Evolutionary conservation across 2,797 vertebrate species (phyloP), one percentile per base, ranked within the genome.

Genomic region (Enteromius paludinosus): DNA sequence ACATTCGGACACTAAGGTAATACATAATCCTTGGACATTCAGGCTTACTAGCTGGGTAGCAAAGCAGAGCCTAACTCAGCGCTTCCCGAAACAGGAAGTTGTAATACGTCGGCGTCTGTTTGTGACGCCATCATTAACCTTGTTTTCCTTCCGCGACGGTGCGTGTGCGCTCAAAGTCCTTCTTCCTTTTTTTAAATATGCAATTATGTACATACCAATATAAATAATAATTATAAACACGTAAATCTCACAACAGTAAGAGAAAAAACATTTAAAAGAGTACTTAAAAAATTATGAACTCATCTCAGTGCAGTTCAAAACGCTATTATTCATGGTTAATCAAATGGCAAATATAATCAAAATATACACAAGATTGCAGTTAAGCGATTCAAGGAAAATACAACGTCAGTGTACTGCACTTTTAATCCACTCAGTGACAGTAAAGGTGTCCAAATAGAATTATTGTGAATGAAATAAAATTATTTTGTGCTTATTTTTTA

Each of bases 81-180:
- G 74, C 54, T 77, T 61, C 30, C 30, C 72, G 61, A 70, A 72
- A 70, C 74, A 78, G 82, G 82, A 83, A 83, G 75, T 72, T 71
- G 66, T 83, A 77, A 78, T 45, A 14, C 23, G 47, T 61, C 28
- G 41, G 1, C 68, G 14, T 66, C 17, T 15, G 20, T 28, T n/a
- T 4, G 10, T 54, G 71, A 75, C 70, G 61, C 20, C 15, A 82
- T 49, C 69, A 3, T 33, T 64, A 64, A 64, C 15, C 7, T 18
- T 18, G 14, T 62, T 62, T 62, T 62, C 14, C 41, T 47, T 45
- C 41, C 12, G 68, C 5, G 15, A 49, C 41, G 1, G 59, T 54
- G 28, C 28, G 47, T 52, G 47, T 43, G 54, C 54, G 11, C 18
- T 49, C 8, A 43, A 43, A 10, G 41, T 10, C 3, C 12, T 43